Evolutionary conservation across 2,797 vertebrate genomes (phyloP).

Genomic region (Acropternis orthonyx): DNA sequence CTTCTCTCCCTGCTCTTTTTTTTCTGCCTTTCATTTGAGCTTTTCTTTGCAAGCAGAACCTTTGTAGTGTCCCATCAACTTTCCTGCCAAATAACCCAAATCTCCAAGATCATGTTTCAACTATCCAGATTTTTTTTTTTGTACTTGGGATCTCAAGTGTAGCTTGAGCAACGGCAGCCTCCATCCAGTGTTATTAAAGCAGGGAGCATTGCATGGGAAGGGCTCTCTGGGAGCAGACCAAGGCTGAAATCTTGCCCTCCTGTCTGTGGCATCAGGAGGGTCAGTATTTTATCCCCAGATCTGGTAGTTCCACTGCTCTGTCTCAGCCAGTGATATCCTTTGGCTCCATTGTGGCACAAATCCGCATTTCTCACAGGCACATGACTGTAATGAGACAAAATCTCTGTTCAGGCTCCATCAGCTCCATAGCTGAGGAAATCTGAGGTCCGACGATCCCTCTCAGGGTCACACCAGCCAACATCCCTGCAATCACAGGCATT

Average conservation of each 20-base stretch:
- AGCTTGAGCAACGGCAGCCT: neutral
- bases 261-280: neutral
- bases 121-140: neutral
- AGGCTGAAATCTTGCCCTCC: neutral
- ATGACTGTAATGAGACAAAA: neutral
- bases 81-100: conserved; percentile 27
- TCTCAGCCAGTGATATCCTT: neutral
- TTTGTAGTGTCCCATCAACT: neutral
- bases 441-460: fast-evolving
- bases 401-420: neutral
- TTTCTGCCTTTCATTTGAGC: conserved; percentile 14
- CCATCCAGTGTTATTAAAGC: neutral
- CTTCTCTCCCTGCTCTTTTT: neutral
- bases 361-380: neutral
- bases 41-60: conserved; percentile 45
- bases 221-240: neutral
- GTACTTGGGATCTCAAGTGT: neutral
- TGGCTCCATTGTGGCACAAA: neutral
- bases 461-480: neutral
- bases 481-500: neutral
- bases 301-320: neutral
- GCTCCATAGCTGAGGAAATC: neutral
- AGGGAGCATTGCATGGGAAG: neutral
- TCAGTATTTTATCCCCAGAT: neutral
- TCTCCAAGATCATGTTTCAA: conserved; percentile 61